Evolutionary conservation across 2,797 vertebrate species (phyloP), one percentile per base, ranked within the genome.

Genomic region (Gobio occitaniae): DNA sequence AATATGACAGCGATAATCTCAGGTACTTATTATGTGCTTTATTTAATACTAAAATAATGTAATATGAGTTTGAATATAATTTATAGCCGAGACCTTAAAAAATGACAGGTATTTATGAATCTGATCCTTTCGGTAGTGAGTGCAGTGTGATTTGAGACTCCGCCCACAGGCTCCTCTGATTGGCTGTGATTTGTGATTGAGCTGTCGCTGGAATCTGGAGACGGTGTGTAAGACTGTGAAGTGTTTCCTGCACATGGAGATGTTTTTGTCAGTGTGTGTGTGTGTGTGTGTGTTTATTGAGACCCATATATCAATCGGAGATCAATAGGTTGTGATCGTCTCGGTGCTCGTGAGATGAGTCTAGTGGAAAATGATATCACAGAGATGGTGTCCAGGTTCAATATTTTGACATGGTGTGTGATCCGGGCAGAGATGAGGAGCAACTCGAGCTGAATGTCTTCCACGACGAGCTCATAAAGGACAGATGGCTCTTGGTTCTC

Each of bases 401-500:
- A 80, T 85, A 50, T 72, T 75, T 66, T 80, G 87, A 81, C 71
- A 89, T 0, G 87, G 90, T 92, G 92, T 92, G 92, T 94, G 91
- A 91, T 89, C 93, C 92, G 88, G 94, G 93, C 93, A 94, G 92
- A 91, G 91, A 87, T 48, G 72, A 91, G 88, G 88, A 92, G 71
- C 72, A 76, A 76, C 61, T 76, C 9, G 90, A 91, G 85, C 86
- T 89, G 88, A 90, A 91, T 92, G 92, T 89, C 89, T 93, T 90
- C 92, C 93, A 93, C 83, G 91, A 95, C 92, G 95, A 93, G 93
- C 95, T 94, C 94, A 76, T 93, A 91, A 92, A 95, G 96, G 95
- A 97, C 98, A 99, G 98, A 99, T 98, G 98, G 97, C 96, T 91
- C 88, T 93, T 95, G 95, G 92, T 89, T 89, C 86, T 91, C 92